Conservation (phyloP, 2,113 vertebrate species). For the Atrichornis clamosus region DNA sequence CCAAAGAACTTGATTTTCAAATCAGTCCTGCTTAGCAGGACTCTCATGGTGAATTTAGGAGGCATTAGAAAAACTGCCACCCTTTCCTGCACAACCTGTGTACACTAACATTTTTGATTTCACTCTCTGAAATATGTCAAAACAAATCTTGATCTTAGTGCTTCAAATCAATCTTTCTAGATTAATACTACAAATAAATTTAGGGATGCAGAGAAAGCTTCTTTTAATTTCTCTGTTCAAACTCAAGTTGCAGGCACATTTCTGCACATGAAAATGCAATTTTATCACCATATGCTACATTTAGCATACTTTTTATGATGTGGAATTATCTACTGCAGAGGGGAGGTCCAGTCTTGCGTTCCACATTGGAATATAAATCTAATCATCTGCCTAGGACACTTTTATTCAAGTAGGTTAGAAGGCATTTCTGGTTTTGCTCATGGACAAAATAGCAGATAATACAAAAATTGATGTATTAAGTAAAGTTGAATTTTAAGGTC, state of each 20-base stretch:
- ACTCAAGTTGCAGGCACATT: not conserved
- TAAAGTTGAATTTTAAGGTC: not conserved
- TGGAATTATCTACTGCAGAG: not conserved
- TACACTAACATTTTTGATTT: not conserved
- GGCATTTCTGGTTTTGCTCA: not conserved
- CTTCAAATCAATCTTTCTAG: not conserved
- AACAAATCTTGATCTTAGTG: not conserved
- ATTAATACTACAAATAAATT: not conserved
- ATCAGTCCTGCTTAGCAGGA: not conserved
- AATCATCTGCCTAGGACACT: not conserved
- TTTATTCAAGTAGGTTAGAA: not conserved
- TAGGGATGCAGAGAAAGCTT: not conserved
- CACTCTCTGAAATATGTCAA: not conserved
- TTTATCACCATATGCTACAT: constrained; percentile 11
- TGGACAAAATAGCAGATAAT: not conserved
- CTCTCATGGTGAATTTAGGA: not conserved
- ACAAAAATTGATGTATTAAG: not conserved
- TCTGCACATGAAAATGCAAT: not conserved
- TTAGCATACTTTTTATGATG: not conserved
- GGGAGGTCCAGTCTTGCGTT: not conserved
- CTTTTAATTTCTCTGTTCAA: not conserved
- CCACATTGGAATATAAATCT: not conserved
- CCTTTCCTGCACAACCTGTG: not conserved
- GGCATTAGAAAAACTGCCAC: not conserved
- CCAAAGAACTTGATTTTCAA: not conserved